Base-by-base conservation (phyloP, 1,140 invertebrate genomes). In the Drosophila persimilis region DNA sequence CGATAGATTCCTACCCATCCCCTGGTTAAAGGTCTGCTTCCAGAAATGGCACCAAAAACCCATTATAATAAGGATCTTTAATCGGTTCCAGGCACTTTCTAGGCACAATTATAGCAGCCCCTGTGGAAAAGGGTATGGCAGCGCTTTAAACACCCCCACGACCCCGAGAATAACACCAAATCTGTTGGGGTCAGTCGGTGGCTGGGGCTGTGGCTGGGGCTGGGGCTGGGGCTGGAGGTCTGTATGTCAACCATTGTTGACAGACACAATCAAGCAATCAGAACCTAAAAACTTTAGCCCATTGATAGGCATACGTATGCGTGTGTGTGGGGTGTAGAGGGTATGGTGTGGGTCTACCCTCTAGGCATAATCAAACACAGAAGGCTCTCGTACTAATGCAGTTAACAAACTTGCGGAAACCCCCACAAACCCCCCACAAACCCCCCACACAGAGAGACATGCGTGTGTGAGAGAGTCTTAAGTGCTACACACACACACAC, bases 211-310 rank as follows among this genome's bases (percentile, higher is more conserved):
- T 6, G 24, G 24, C 24, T 24, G 24, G 0, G 22, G 22, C 22
- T 24, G 22, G n/a, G n/a, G n/a, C n/a, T n/a, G n/a, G n/a, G 2
- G 50, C 43, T 8, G 53, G 9, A 44, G 31, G 53, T 57, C 31
- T 51, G 60, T 75, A 26, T 67, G 45, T 69, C 47, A 70, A 50
- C 65, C 59, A 76, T 76, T 76, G 83, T 86, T 86, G 83, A 83
- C 83, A 88, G 78, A 86, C 83, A 88, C 78, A 86, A 86, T 86
- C 83, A 86, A 86, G 83, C 83, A 86, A 86, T 88, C 83, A 86
- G 77, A 88, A 79, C 80, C 83, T 88, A 79, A 86, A 88, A 88
- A 86, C 78, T 86, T 86, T 86, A 80, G 78, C 44, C 73, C 78
- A 50, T 75, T 61, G 43, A 71, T 48, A 47, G 45, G 17, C 41